These are phyloP conservation scores for Alviniconcha strummeri DNA, from an alignment of 2,888 invertebrate genomes.

Conservation along the genomic window DNA sequence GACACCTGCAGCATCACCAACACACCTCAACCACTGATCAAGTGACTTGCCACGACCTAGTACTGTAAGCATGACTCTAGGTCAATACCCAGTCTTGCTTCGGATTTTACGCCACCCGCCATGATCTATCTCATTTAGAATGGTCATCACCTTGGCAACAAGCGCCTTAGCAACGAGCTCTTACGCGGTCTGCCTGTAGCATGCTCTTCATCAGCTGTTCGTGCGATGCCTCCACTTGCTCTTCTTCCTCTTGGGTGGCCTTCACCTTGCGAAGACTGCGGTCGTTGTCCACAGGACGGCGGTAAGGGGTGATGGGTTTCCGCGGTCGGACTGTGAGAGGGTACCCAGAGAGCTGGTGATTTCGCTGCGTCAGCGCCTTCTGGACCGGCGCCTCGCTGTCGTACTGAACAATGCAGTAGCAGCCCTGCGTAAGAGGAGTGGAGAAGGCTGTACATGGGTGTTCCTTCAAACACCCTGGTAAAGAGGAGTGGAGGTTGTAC, in stretches of 20 bases:
- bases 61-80: no score
- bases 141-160: no score
- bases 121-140: no score
- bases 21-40: no score
- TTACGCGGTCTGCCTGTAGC: constrained; percentile 26
- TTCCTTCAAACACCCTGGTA: no score
- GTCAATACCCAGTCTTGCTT: no score
- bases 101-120: no score
- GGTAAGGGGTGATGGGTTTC: constrained; percentile 25
- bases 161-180: neutral
- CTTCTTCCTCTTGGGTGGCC: constrained; percentile 33
- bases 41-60: no score
- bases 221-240: constrained; percentile 39
- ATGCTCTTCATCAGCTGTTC: constrained; percentile 48
- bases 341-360: constrained; percentile 5
- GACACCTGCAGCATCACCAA: no score
- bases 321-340: constrained; percentile 26
- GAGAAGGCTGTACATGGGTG: neutral
- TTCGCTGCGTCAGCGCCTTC: constrained; percentile 17
- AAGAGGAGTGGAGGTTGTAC: no score
- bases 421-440: neutral
- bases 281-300: neutral
- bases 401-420: constrained; percentile 30
- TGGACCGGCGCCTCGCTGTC: constrained; percentile 26
- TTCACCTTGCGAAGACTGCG: constrained; percentile 5